These are phyloP conservation scores for Stenichneumon culpator DNA, from an alignment of 2,888 invertebrate species.

Conservation along the genomic window DNA sequence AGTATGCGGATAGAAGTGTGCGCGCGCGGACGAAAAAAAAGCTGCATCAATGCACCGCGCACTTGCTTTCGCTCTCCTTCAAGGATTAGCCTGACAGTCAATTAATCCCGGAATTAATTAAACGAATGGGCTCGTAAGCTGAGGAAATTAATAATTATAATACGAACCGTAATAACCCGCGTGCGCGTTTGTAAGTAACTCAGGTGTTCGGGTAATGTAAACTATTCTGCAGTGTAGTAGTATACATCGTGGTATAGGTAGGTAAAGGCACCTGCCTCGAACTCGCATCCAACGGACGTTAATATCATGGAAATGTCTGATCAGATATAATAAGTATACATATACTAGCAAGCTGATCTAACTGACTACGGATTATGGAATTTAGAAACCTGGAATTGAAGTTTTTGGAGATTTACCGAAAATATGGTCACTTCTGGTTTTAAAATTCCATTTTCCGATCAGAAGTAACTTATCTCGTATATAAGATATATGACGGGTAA, in stretches of 20 bases:
- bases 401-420: no score
- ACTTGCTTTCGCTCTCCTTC: constrained; percentile 39
- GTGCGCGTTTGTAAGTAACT: background rate
- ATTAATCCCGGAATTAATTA: constrained; percentile 74
- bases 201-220: background rate
- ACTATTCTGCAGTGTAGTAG: background rate
- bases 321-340: background rate
- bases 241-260: background rate
- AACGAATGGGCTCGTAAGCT: constrained; percentile 68
- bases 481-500: background rate
- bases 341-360: no score
- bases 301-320: background rate
- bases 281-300: background rate
- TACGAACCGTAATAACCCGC: constrained; percentile 67
- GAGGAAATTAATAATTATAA: constrained; percentile 73
- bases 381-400: no score
- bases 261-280: background rate
- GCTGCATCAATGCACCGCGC: constrained; percentile 37
- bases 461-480: background rate
- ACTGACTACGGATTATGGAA: no score
- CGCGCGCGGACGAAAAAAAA: background rate
- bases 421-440: no score
- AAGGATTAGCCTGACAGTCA: constrained; percentile 69
- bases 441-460: no score
- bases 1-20: constrained; percentile 25